phyloP scores from a whole-genome alignment of 1,140 invertebrate species.

The Drosophila ambigua region DNA sequence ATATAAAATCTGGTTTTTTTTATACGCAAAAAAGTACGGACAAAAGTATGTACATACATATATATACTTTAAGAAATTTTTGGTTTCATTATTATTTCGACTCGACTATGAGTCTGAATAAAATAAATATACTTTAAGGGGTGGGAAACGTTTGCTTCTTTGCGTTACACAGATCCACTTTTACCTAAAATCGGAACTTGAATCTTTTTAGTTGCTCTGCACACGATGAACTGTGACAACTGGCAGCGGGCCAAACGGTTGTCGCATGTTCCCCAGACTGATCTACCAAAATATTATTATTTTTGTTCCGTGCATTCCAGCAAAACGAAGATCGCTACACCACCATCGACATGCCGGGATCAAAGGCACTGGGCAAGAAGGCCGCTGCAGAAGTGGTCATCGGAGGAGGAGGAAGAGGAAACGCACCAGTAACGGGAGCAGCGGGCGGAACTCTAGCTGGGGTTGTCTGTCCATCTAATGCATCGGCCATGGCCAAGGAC shows the following conservation, averaged over 20 bases:
- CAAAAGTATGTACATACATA: too few species aligned
- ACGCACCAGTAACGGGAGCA: too few species aligned
- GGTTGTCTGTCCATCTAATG: constrained; percentile 52
- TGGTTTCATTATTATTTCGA: too few species aligned
- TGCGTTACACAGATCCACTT: too few species aligned
- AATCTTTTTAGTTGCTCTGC: constrained; percentile 7
- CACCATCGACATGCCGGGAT: constrained; percentile 43
- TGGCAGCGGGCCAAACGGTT: constrained; percentile 54
- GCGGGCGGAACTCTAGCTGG: neutral
- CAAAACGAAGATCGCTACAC: constrained; percentile 73
- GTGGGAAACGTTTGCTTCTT: too few species aligned
- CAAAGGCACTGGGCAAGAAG: too few species aligned
- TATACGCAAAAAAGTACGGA: too few species aligned
- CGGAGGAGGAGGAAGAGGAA: constrained; percentile 2
- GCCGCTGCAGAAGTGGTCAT: constrained; percentile 17
- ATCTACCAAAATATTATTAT: constrained; percentile 3
- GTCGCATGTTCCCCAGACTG: neutral
- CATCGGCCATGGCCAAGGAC: constrained; percentile 40
- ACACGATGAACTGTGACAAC: constrained; percentile 30
- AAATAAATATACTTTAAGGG: too few species aligned
- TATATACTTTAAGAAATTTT: too few species aligned
- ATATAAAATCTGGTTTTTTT: too few species aligned
- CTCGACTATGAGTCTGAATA: too few species aligned
- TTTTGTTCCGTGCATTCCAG: constrained; percentile 36
- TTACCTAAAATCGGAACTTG: neutral